Percentiles rank a stretch among this genome's conserved stretches.
phyloP scores from a whole-genome alignment of 2,113 vertebrate genomes.

The Caloenas nicobarica region DNA sequence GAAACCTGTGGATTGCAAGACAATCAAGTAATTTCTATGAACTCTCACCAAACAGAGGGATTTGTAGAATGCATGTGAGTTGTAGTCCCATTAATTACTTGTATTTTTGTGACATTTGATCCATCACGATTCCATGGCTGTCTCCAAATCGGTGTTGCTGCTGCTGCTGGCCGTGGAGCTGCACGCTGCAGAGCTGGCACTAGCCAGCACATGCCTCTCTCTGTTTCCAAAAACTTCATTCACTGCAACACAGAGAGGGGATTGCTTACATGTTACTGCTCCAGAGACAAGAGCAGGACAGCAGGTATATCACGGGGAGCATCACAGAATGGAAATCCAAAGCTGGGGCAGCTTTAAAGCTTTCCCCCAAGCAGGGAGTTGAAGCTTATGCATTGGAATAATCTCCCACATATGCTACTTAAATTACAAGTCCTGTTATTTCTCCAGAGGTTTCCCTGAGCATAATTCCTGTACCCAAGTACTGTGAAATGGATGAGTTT shows the following conservation, averaged over 20 bases:
- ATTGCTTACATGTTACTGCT: neutral
- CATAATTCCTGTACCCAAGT: neutral
- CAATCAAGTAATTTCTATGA: neutral
- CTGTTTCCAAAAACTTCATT: conserved; percentile 86
- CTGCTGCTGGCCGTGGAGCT: conserved; percentile 51
- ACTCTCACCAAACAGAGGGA: neutral
- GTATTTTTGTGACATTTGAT: neutral
- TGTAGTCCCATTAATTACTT: neutral
- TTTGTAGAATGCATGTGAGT: neutral
- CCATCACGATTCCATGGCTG: conserved; percentile 71
- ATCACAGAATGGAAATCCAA: neutral
- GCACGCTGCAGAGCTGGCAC: conserved; percentile 27
- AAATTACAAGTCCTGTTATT: neutral
- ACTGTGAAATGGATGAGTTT: neutral
- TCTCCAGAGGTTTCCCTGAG: neutral
- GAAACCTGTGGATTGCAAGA: neutral
- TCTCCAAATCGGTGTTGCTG: conserved; percentile 62
- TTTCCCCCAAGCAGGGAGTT: neutral
- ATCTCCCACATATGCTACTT: neutral
- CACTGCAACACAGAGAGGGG: conserved; percentile 75
- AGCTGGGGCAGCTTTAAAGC: neutral
- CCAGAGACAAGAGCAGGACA: neutral
- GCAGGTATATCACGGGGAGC: neutral
- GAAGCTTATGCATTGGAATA: neutral
- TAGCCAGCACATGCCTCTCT: conserved; percentile 79